Conservation (phyloP, 2,113 vertebrate genomes). For the Eonycteris spelaea region DNA sequence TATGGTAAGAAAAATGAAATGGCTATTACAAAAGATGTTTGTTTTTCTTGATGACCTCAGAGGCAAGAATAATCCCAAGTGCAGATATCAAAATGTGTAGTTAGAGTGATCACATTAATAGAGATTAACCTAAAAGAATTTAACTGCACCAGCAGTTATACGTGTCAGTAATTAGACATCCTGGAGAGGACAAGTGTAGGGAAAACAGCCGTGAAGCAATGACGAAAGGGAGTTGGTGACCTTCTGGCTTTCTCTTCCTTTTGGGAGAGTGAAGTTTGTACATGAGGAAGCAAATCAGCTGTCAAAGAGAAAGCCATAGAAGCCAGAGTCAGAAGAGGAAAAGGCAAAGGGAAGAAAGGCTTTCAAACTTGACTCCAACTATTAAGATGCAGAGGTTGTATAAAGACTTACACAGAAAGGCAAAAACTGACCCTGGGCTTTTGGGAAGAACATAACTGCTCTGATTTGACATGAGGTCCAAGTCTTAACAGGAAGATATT, state of each 20-base stretch:
- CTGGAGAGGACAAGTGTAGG: not conserved
- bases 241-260: not conserved
- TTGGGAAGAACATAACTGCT: not conserved
- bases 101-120: not conserved
- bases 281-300: not conserved
- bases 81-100: not conserved
- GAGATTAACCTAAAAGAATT: not conserved
- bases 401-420: not conserved
- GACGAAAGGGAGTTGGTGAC: not conserved
- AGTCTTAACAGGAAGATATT: not conserved
- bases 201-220: not conserved
- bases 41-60: not conserved
- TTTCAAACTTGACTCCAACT: not conserved
- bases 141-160: not conserved
- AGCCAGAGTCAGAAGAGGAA: not conserved
- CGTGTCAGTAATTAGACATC: not conserved
- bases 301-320: not conserved
- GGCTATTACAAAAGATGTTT: not conserved
- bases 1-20: conserved; percentile 2
- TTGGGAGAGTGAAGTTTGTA: not conserved
- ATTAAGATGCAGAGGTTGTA: not conserved
- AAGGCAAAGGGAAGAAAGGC: not conserved
- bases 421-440: not conserved
- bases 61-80: not conserved
- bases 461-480: not conserved